phyloP scores from a whole-genome alignment of 2,797 vertebrate genomes.

The Gambelia wislizenii region DNA sequence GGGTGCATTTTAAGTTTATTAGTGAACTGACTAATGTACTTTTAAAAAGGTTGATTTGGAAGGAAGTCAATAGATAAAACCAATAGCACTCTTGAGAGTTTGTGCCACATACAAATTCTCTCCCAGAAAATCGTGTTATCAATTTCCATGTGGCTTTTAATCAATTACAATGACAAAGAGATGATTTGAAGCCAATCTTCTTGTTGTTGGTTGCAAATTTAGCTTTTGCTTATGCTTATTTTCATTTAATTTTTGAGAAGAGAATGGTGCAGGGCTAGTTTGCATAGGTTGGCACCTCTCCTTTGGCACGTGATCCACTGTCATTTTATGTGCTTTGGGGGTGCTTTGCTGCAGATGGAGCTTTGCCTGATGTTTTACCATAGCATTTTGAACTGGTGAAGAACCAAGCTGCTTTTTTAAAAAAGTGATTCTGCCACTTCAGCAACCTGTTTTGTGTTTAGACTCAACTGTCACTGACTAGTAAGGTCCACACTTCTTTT shows the following conservation, averaged over 20 bases:
- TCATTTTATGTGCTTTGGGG: constrained; percentile 27
- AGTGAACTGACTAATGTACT: constrained; percentile 80
- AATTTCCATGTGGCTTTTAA: constrained; percentile 96
- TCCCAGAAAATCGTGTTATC: constrained; percentile 87
- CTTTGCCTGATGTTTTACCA: neutral
- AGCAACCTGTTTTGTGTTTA: constrained; percentile 24
- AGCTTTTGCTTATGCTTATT: constrained; percentile 77
- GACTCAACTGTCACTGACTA: constrained; percentile 24
- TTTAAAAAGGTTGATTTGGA: constrained; percentile 82
- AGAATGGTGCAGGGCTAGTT: constrained; percentile 56
- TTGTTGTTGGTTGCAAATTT: constrained; percentile 80
- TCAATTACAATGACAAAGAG: constrained; percentile 91
- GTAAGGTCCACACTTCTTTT: neutral
- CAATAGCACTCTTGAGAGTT: constrained; percentile 74
- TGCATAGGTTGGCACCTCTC: constrained; percentile 54
- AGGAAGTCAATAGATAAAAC: constrained; percentile 81
- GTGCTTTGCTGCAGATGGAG: neutral
- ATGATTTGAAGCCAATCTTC: constrained; percentile 95
- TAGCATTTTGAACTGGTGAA: neutral
- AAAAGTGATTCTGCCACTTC: neutral
- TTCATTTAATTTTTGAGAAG: constrained; percentile 72
- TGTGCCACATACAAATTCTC: constrained; percentile 71
- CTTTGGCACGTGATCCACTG: constrained; percentile 52
- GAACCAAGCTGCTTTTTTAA: neutral
- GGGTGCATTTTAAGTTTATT: constrained; percentile 81